Percentiles rank a stretch among this genome's conserved stretches.
Evolutionary conservation across 2,113 vertebrate species (phyloP).

Genomic region (Xerus inauris): DNA sequence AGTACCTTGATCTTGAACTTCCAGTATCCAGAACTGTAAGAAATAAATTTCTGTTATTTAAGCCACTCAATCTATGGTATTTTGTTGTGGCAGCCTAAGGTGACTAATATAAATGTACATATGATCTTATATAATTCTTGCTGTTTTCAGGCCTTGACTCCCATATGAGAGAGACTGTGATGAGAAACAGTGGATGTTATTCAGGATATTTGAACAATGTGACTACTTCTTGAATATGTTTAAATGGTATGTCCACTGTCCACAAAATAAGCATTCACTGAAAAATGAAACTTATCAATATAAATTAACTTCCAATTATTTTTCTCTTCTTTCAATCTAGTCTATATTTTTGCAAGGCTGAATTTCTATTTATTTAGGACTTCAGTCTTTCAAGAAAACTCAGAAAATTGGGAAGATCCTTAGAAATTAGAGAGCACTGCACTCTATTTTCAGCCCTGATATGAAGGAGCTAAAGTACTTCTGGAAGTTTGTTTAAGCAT

Average conservation of each 20-base stretch:
- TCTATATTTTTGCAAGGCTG: not conserved
- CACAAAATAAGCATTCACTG: not conserved
- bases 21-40: not conserved
- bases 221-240: no score
- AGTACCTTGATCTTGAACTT: not conserved
- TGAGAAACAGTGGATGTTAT: not conserved
- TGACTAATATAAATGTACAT: not conserved
- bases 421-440: not conserved
- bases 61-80: not conserved
- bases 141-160: not conserved
- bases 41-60: not conserved
- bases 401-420: not conserved
- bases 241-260: not conserved
- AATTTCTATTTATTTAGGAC: not conserved
- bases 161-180: not conserved
- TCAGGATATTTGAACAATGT: not conserved
- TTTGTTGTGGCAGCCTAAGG: not conserved
- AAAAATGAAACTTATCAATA: constrained; percentile 1
- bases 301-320: constrained; percentile 3
- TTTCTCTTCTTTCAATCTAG: not conserved
- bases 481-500: not conserved
- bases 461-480: not conserved
- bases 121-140: not conserved
- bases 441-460: not conserved
- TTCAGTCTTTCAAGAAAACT: not conserved